Evolutionary conservation across 1,140 invertebrate species (phyloP).

Genomic region (Pogonus chalceus): DNA sequence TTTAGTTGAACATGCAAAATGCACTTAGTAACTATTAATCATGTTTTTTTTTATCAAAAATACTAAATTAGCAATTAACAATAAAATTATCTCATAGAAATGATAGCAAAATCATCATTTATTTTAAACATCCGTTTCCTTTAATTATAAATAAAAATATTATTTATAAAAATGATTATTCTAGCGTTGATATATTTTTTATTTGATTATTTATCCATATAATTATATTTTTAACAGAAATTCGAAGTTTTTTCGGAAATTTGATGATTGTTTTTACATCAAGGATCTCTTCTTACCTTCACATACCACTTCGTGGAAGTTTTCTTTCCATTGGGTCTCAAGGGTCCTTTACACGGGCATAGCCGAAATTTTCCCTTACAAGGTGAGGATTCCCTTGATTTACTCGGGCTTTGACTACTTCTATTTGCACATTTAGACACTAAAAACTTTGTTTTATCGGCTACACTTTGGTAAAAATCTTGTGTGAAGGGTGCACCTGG

Average conservation of each 20-base stretch:
- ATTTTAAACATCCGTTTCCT: not conserved
- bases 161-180: constrained; percentile 6
- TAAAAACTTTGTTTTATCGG: constrained; percentile 34
- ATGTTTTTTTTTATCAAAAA: too few species aligned
- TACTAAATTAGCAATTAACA: too few species aligned
- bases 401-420: constrained; percentile 14
- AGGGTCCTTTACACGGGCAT: constrained; percentile 28
- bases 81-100: too few species aligned
- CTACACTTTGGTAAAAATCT: constrained; percentile 28
- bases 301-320: constrained; percentile 36
- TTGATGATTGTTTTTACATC: not conserved
- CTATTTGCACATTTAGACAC: constrained; percentile 30
- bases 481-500: constrained; percentile 28
- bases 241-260: not conserved
- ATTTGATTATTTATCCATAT: not conserved
- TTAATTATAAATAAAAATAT: constrained; percentile 2
- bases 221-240: constrained; percentile 6
- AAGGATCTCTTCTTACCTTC: constrained; percentile 31
- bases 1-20: too few species aligned
- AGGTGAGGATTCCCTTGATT: constrained; percentile 19
- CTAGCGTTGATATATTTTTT: not conserved
- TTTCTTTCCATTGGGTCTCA: constrained; percentile 23
- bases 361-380: constrained; percentile 24
- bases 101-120: not conserved
- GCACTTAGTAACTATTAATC: too few species aligned